Conservation (phyloP, 2,888 invertebrate genomes). For the Plebejus argus region DNA sequence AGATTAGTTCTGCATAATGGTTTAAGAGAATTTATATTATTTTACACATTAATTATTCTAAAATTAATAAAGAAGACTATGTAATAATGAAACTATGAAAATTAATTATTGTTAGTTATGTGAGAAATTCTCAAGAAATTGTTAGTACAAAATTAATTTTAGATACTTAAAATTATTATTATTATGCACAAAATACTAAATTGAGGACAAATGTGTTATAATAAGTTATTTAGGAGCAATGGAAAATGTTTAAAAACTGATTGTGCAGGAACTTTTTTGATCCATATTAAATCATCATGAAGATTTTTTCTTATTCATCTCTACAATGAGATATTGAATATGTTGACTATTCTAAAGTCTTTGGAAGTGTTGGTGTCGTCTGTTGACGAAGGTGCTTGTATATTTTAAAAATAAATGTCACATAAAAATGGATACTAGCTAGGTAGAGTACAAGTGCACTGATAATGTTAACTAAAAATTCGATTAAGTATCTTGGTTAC, state of each 20-base stretch:
- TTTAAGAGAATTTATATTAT: background rate
- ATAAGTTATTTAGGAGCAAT: background rate
- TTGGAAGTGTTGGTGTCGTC: slow-evolving; percentile 52
- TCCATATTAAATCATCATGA: background rate
- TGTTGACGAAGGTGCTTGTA: slow-evolving; percentile 5
- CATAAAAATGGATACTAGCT: background rate
- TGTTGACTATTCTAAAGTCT: slow-evolving; percentile 60
- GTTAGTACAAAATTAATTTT: background rate
- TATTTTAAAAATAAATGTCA: background rate
- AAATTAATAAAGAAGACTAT: background rate
- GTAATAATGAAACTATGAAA: background rate
- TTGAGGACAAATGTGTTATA: background rate
- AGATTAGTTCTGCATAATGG: too few relatives aligned
- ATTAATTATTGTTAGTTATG: background rate
- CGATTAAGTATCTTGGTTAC: too few relatives aligned
- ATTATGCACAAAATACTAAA: background rate
- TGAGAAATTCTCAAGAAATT: background rate
- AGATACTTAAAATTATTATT: background rate
- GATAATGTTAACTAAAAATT: too few relatives aligned
- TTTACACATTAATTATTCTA: background rate
- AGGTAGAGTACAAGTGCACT: background rate
- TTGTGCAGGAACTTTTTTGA: too few relatives aligned
- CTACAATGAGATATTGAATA: slow-evolving; percentile 37
- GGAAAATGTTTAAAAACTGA: background rate
- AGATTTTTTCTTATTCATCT: background rate